These are phyloP conservation scores for Smittia sp. DNA, from an alignment of 2,888 invertebrate genomes.

Conservation along the genomic window DNA sequence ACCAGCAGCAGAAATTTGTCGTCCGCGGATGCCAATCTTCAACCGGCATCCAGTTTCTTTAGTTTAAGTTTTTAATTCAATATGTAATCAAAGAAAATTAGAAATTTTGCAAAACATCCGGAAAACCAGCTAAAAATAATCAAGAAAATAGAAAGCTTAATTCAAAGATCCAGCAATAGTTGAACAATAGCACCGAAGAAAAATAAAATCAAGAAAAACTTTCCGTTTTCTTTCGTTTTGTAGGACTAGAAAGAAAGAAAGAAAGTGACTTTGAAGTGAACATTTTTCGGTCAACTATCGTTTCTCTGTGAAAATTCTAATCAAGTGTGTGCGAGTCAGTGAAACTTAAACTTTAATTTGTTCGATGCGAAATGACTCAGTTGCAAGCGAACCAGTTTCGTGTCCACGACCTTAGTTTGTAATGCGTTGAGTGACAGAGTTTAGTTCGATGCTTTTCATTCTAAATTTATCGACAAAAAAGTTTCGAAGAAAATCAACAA, in stretches of 20 bases:
- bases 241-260: no score
- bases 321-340: not conserved
- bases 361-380: not conserved
- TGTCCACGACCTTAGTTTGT: not conserved
- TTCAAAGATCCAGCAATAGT: not conserved
- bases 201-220: not conserved
- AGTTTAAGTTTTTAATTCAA: slow-evolving; percentile 38
- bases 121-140: not conserved
- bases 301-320: no score
- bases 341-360: not conserved
- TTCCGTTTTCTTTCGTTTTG: not conserved
- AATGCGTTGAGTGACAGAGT: not conserved
- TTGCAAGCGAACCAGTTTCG: not conserved
- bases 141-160: slow-evolving; percentile 25
- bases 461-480: not conserved
- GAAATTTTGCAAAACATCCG: not conserved
- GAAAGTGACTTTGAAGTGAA: no score
- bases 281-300: no score
- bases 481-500: slow-evolving; percentile 18
- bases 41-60: slow-evolving; percentile 28
- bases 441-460: not conserved
- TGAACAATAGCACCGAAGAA: not conserved
- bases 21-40: slow-evolving; percentile 4
- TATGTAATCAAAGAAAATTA: not conserved
- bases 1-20: slow-evolving; percentile 2